Conservation (phyloP, 2,113 vertebrate genomes). For the Brachyhypopomus occidentalis region DNA sequence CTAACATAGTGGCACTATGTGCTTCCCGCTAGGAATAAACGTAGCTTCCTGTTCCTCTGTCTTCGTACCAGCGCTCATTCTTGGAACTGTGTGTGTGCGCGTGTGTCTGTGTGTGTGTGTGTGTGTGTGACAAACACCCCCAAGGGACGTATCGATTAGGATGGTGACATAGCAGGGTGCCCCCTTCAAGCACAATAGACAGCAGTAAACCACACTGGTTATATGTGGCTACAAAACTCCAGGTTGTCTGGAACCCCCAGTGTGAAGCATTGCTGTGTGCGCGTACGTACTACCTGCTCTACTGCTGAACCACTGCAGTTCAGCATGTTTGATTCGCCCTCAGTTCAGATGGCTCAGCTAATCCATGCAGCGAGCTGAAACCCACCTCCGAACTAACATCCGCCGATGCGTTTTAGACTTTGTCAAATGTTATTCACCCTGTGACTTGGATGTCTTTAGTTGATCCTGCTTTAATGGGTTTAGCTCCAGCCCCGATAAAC, state of each 20-base stretch:
- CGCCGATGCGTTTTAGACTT: background rate
- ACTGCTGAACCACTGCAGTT: background rate
- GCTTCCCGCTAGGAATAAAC: constrained; percentile 14
- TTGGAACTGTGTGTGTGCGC: background rate
- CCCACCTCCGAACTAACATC: background rate
- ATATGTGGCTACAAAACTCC: background rate
- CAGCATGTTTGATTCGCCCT: background rate
- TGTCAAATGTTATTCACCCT: background rate
- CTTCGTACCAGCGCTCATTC: constrained; percentile 1
- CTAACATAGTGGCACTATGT: constrained; percentile 8
- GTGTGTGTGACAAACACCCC: background rate
- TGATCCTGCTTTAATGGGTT: background rate
- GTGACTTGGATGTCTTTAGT: background rate
- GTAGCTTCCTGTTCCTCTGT: background rate
- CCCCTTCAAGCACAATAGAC: background rate
- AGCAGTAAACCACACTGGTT: background rate
- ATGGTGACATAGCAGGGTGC: background rate
- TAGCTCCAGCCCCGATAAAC: background rate
- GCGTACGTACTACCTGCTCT: background rate
- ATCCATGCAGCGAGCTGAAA: background rate
- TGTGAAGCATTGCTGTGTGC: background rate
- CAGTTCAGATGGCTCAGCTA: background rate
- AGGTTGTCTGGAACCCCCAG: background rate
- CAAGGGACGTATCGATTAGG: background rate
- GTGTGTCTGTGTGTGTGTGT: constrained; percentile 22